Evolutionary conservation across 2,113 vertebrate genomes (phyloP), one percentile per base, ranked within the genome.

Genomic region (Melanerpes formicivorus): DNA sequence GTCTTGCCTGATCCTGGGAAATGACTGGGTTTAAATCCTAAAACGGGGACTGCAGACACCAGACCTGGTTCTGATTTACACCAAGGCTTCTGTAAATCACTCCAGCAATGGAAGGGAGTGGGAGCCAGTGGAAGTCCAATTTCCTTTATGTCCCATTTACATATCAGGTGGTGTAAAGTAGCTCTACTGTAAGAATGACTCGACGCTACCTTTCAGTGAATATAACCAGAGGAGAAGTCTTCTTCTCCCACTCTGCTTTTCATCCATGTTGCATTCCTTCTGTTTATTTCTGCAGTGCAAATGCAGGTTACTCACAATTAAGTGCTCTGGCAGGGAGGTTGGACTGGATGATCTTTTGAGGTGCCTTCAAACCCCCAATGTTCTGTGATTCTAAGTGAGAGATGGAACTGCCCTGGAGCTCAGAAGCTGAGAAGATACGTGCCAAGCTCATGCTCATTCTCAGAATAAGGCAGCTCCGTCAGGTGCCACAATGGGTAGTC

Each of bases 1-100:
- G 75, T 93, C 89, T 84, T 37, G n/a, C 86, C 94, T 93, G 87
- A 85, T 87, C 72, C 34, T 92, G 62, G 90, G 46, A 75, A 96
- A 93, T 81, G 46, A 87, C 54, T 79, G 55, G 82, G 54, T 95
- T 93, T 87, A 90, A 92, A 81, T 91, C 88, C 93, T 83, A 71
- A 88, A 81, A 74, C 8, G 62, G 2, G 67, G 56, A 81, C 2
- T 0, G 9, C 37, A 81, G 64, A 90, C 46, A 50, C 55, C 29
- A 27, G 63, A 62, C 69, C n/a, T 40, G 34, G 82, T 70, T 87
- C 88, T 93, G 80, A 90, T 89, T 94, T 83, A 69, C 37, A 32
- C 40, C 22, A 48, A 91, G 58, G 67, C 72, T 79, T 65, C 58
- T 62, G 75, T 83, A 94, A 86, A 81, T 87, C 91, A 84, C 40